A percentile compares a stretch with the other conserved stretches of the same genome.
Conservation (phyloP, 1,140 invertebrate genomes). For the Anastrepha ludens region DNA sequence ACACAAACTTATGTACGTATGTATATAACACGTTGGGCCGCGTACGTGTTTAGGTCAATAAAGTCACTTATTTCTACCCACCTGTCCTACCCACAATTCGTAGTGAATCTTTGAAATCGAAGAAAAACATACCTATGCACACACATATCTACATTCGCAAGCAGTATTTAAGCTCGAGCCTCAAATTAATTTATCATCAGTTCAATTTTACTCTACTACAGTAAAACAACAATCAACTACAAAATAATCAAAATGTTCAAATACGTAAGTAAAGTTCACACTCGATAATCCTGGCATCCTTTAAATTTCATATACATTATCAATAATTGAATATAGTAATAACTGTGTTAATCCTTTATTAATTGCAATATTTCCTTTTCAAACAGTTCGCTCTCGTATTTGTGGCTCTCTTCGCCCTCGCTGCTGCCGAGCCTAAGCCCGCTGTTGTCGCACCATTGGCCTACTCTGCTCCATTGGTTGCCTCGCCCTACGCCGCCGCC, state of each 20-base stretch:
- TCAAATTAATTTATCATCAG: conserved; percentile 22
- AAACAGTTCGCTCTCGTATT: conserved; percentile 69
- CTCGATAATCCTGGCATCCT: not conserved
- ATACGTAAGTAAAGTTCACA: conserved; percentile 67
- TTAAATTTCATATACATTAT: not conserved
- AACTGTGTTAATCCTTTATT: conserved; percentile 17
- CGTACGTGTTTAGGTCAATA: conserved; percentile 21
- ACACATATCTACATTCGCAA: not conserved
- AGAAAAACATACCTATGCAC: not conserved
- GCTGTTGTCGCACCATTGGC: conserved; percentile 67
- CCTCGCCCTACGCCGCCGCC: conserved; percentile 60
- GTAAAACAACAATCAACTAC: conserved; percentile 41
- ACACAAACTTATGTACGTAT: no score
- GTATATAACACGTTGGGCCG: not conserved
- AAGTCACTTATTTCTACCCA: not conserved
- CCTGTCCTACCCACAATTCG: not conserved
- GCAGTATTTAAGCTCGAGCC: conserved; percentile 38
- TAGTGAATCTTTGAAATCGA: no score
- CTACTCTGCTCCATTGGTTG: conserved; percentile 62
- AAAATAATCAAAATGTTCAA: conserved; percentile 69
- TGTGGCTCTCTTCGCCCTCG: conserved; percentile 68
- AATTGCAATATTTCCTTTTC: conserved; percentile 21
- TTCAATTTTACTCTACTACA: not conserved
- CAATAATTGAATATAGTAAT: not conserved
- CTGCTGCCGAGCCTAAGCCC: conserved; percentile 65